phyloP scores from a whole-genome alignment of 2,888 invertebrate genomes.

The Imbricaverruca yamaguchii region DNA sequence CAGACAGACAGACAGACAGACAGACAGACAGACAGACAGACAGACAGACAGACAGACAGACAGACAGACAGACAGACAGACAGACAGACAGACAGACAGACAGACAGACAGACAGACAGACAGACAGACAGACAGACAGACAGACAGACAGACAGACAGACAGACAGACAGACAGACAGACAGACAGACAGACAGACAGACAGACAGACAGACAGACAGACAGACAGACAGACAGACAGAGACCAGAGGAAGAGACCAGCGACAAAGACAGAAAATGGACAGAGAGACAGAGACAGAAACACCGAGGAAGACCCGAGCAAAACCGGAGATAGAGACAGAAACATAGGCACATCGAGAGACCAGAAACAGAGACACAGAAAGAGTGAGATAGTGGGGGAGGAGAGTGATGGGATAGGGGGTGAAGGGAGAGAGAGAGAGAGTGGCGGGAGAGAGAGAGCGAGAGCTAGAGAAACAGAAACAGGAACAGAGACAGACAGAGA shows the following conservation, averaged over 20 bases:
- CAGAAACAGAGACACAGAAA: no score
- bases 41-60: conserved; percentile 3
- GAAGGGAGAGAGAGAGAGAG: not conserved
- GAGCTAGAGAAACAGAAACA: not conserved
- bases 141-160: not conserved
- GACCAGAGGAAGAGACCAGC: no score
- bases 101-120: not conserved
- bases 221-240: not conserved
- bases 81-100: not conserved
- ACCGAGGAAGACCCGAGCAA: no score
- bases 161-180: conserved; percentile 9
- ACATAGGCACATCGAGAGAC: no score
- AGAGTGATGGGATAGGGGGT: not conserved
- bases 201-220: not conserved
- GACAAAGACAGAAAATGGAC: no score
- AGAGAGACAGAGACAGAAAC: not conserved
- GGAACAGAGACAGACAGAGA: not conserved
- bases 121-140: not conserved
- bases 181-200: not conserved
- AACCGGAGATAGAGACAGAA: no score
- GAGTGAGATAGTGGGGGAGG: no score
- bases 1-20: conserved; percentile 3
- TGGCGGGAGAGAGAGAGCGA: not conserved
- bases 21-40: conserved; percentile 3
- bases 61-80: conserved; percentile 3